Percentiles rank a stretch among this genome's conserved stretches.
These are phyloP conservation scores for Pardalotus punctatus DNA, from an alignment of 2,113 vertebrate species.

Conservation along the genomic window DNA sequence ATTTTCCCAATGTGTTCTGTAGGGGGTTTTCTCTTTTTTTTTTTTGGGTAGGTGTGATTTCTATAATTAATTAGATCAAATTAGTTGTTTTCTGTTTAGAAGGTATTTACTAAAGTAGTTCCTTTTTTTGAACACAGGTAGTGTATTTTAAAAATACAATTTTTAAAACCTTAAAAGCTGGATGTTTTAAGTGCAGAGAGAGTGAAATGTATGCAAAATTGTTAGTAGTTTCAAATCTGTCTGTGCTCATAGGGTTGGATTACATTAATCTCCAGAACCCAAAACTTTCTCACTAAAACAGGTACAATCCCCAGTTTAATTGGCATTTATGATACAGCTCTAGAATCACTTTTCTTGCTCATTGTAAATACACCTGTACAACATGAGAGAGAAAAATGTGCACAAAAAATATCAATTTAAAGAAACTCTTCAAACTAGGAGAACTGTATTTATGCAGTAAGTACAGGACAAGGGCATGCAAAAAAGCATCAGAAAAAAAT, in stretches of 20 bases:
- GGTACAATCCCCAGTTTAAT: neutral
- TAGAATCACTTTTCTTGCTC: neutral
- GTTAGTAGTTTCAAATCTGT: neutral
- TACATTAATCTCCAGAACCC: neutral
- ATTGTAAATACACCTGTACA: neutral
- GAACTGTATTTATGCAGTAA: neutral
- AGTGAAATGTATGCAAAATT: neutral
- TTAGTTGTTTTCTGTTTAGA: neutral
- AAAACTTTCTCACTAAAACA: neutral
- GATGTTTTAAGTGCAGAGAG: neutral
- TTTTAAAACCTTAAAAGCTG: neutral
- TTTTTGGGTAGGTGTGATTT: neutral
- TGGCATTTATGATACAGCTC: neutral
- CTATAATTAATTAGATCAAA: neutral
- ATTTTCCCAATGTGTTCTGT: neutral
- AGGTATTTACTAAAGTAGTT: neutral
- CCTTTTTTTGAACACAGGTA: neutral
- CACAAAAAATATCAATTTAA: neutral
- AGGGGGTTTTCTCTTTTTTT: neutral
- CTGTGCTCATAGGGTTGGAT: neutral
- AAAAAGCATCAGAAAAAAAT: neutral
- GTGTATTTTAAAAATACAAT: neutral
- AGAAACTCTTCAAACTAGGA: neutral
- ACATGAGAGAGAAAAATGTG: neutral
- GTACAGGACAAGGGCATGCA: neutral